Evolutionary conservation across 2,113 vertebrate species (phyloP).

Genomic region (Orcinus orca): DNA sequence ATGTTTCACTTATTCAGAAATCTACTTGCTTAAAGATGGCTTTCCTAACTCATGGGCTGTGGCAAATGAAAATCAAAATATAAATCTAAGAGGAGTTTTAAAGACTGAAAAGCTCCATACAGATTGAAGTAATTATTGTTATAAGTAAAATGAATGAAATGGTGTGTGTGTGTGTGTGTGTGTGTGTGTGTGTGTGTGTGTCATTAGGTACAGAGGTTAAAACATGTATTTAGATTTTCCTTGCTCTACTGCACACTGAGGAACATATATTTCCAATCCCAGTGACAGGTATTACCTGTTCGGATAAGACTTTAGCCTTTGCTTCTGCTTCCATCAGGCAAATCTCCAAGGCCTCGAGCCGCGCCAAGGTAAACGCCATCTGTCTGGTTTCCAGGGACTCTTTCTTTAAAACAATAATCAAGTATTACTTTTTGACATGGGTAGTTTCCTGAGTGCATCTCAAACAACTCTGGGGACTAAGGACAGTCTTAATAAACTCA

Average conservation of each 20-base stretch:
- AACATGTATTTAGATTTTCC: neutral
- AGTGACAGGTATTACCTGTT: constrained; percentile 57
- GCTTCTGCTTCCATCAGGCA: constrained; percentile 66
- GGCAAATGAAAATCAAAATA: neutral
- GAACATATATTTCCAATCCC: neutral
- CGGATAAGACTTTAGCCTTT: constrained; percentile 35
- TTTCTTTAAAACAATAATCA: constrained; percentile 65
- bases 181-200: neutral
- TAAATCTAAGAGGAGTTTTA: neutral
- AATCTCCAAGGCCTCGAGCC: constrained; percentile 14
- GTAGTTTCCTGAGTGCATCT: neutral
- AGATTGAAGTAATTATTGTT: neutral
- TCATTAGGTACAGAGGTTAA: neutral
- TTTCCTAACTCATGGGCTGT: neutral
- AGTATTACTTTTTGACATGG: constrained; percentile 42
- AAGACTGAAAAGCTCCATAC: neutral
- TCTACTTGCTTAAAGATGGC: neutral
- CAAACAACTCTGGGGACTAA: constrained; percentile 6
- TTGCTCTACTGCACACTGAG: neutral
- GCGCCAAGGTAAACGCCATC: constrained; percentile 15
- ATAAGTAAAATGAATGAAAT: neutral
- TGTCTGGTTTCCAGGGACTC: neutral
- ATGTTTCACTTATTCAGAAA: neutral
- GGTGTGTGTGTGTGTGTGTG: too few species aligned
- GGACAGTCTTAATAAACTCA: neutral